Evolutionary conservation across 1,140 invertebrate species (phyloP), one percentile per base, ranked within the genome.

Genomic region (Aphelenchoides besseyi): DNA sequence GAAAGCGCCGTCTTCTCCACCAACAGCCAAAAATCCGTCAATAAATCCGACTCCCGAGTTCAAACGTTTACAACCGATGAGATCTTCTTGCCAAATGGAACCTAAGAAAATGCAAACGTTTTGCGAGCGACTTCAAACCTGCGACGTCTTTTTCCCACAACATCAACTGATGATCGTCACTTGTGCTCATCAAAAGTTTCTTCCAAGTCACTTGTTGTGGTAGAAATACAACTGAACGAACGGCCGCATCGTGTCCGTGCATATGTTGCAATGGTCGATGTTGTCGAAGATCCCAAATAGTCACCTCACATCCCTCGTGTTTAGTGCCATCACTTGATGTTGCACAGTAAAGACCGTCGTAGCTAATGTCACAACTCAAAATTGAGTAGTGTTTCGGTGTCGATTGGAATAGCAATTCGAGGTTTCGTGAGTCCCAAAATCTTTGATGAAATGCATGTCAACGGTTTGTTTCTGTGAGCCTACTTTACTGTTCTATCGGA

Each of bases 201-300:
- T 76, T 76, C 74, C 79, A 76, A 12, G 75, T 76, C 23, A 76
- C 64, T 66, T 76, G 76, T 5, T 57, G 63, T 12, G 78, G 69
- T 23, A 76, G 72, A 41, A 76, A 79, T 26, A 76, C 64, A 9
- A 73, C 76, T 26, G 53, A 68, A 1, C 72, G 35, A 2, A 76
- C 75, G 26, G 36, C 29, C 12, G 28, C 41, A 30, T 76, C 75
- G 41, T 76, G 77, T 18, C 75, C 75, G 29, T 63, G 64, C 41
- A 79, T 79, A 12, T 81, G 26, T 28, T 74, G 41, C 9, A 76
- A 16, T 30, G 68, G 28, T 23, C 71, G 53, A 23, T 61, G 64
- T 28, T 80, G 61, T 59, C 75, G 77, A 18, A 76, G 26, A 36
- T 76, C 75, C 75, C 75, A 76, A 26, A 76, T 26, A n/a, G 36